A percentile compares a stretch with the other conserved stretches of the same genome.
phyloP scores from a whole-genome alignment of 2,888 invertebrate genomes.

The Andrena dorsata region DNA sequence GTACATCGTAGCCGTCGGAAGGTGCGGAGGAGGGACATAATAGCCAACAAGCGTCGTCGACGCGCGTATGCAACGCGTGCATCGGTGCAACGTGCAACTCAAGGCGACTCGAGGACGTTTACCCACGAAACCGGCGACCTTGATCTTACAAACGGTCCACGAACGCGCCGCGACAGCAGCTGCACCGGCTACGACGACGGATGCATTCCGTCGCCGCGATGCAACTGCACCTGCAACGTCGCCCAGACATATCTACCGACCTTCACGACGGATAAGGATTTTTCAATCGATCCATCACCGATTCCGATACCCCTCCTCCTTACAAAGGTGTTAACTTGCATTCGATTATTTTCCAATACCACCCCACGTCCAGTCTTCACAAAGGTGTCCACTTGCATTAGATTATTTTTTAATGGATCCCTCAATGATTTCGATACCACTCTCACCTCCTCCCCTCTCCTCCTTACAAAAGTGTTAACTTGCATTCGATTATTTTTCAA shows the following conservation, averaged over 20 bases:
- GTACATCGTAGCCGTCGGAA: slow-evolving; percentile 36
- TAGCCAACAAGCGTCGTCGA: slow-evolving; percentile 63
- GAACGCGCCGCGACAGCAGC: slow-evolving; percentile 63
- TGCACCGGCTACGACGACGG: slow-evolving; percentile 53
- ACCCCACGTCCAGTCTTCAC: too few relatives aligned
- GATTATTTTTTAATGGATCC: not conserved
- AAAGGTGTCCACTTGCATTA: too few relatives aligned
- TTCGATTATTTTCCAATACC: too few relatives aligned
- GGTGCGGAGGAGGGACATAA: slow-evolving; percentile 62
- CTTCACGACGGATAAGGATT: not conserved
- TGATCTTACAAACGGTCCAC: slow-evolving; percentile 79
- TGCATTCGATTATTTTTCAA: too few relatives aligned
- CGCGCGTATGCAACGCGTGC: slow-evolving; percentile 39
- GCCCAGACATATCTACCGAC: not conserved
- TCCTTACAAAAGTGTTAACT: not conserved
- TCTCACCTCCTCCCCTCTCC: not conserved
- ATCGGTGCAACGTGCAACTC: slow-evolving; percentile 63
- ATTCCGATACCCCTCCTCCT: not conserved
- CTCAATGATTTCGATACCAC: not conserved
- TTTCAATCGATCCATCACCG: not conserved
- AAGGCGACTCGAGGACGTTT: slow-evolving; percentile 78
- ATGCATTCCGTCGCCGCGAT: slow-evolving; percentile 39
- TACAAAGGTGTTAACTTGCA: too few relatives aligned
- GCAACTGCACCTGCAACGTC: slow-evolving; percentile 52
- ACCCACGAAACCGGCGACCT: slow-evolving; percentile 78